Evolutionary conservation across 2,113 vertebrate species (phyloP), one percentile per base, ranked within the genome.

Genomic region (Syngnathoides biaculeatus): DNA sequence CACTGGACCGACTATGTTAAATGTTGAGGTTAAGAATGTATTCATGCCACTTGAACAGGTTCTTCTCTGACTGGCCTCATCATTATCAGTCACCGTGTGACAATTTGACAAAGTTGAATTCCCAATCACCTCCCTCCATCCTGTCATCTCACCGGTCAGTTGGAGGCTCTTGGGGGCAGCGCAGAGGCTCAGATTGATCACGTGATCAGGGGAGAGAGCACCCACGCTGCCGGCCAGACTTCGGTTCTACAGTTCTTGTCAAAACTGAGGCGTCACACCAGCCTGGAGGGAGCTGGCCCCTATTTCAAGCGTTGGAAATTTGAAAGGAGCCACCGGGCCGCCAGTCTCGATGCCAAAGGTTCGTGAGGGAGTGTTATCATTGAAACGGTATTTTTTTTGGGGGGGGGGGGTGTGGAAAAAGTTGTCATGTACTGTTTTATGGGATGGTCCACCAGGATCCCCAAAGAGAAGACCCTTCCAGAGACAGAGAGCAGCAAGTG

Each of bases 311-410:
- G 92, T 63, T 98, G 95, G 95, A 97, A 95, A 72, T 88, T 96
- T 72, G 95, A 97, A 86, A 92, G 91, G 70, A 94, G 88, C 75
- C 96, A 97, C 77, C 86, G 96, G 12, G 96, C 97, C 0, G 94
- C 95, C 74, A 99, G 96, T 82, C 91, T 99, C 84, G 97, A 99
- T 67, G 95, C 93, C 0, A 92, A 96, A 95, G 95, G 97, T 98
- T 72, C 88, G 92, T 56, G 52, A 53, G 20, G 15, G 9, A 30
- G 17, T 48, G n/a, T 53, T 17, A 26, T 2, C 11, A 40, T 42
- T 10, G 15, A 35, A 2, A 12, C 8, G 14, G 4, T 19, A 42
- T 22, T 30, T n/a, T n/a, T n/a, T n/a, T n/a, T n/a, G n/a, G n/a
- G n/a, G n/a, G n/a, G n/a, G n/a, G n/a, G n/a, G n/a, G n/a, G n/a